Percentiles rank a stretch among this genome's conserved stretches.
Conservation (phyloP, 2,888 invertebrate genomes). For the Adineta ricciae region DNA sequence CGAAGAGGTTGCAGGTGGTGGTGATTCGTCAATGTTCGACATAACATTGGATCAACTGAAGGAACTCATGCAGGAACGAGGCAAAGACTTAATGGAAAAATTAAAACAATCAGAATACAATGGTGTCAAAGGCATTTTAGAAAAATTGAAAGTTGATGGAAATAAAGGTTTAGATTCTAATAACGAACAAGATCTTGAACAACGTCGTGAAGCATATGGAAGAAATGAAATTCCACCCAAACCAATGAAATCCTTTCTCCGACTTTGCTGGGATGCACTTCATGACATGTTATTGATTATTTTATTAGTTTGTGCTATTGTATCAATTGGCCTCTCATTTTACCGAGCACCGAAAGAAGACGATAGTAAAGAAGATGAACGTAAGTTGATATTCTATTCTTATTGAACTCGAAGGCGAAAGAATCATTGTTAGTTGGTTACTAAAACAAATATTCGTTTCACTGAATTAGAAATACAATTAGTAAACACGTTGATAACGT, state of each 20-base stretch:
- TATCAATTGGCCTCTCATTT: constrained; percentile 29
- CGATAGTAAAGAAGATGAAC: background rate
- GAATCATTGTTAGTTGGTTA: too few species aligned
- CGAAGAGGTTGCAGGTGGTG: background rate
- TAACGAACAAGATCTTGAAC: constrained; percentile 24
- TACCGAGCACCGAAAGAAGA: background rate
- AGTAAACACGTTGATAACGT: too few species aligned
- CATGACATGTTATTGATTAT: constrained; percentile 95
- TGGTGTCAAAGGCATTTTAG: background rate
- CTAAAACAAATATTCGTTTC: background rate
- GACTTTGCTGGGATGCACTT: constrained; percentile 91
- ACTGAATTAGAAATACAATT: background rate
- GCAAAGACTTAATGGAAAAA: constrained; percentile 17
- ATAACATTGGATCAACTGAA: background rate
- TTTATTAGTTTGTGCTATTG: constrained; percentile 75
- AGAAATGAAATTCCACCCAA: constrained; percentile 93
- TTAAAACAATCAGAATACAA: constrained; percentile 4
- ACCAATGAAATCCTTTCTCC: constrained; percentile 91
- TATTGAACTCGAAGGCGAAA: too few species aligned
- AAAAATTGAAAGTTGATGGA: constrained; percentile 8
- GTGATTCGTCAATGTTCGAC: background rate
- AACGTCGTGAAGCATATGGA: constrained; percentile 52
- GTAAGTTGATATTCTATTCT: background rate
- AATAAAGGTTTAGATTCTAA: constrained; percentile 11
- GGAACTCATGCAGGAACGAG: constrained; percentile 24